phyloP scores from a whole-genome alignment of 2,888 invertebrate genomes.

The Leptopilina syphax region DNA sequence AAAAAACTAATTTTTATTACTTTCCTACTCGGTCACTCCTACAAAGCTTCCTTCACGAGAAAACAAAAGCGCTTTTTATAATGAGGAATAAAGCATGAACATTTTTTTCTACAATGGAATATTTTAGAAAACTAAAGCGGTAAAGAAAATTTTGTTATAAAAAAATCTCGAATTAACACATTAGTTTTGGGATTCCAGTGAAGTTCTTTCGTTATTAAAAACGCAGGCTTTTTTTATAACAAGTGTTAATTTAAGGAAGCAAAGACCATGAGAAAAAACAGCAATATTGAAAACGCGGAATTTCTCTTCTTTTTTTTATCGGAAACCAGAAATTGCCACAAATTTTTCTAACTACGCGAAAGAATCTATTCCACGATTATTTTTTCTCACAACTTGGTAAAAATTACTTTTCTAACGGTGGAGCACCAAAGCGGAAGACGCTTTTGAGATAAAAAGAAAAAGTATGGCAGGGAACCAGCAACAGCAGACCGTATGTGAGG shows the following conservation, averaged over 20 bases:
- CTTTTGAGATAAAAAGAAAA: conserved; percentile 8
- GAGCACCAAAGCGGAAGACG: conserved; percentile 41
- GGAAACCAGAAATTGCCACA: conserved; percentile 25
- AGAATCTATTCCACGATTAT: conserved; percentile 23
- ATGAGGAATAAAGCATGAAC: no score
- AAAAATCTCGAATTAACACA: conserved; percentile 29
- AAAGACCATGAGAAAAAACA: conserved; percentile 8
- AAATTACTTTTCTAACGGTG: conserved; percentile 31
- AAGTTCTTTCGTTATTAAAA: conserved; percentile 40
- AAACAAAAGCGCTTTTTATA: no score
- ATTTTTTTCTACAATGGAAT: not conserved
- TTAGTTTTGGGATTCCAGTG: conserved; percentile 31
- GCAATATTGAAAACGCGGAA: conserved; percentile 33
- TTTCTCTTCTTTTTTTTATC: conserved; percentile 21
- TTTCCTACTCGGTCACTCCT: no score
- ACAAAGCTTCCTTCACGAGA: no score
- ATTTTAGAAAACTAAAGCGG: conserved; percentile 1
- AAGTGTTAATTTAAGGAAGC: conserved; percentile 30
- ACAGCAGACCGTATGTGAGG: conserved; percentile 44
- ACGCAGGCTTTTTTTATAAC: not conserved
- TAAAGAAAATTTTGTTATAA: conserved; percentile 9
- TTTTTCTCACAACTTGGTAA: conserved; percentile 46
- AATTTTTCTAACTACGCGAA: conserved; percentile 35
- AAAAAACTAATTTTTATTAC: no score
- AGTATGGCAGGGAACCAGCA: conserved; percentile 44